A percentile compares a stretch with the other conserved stretches of the same genome.
These are phyloP conservation scores for Mesoligia furuncula DNA, from an alignment of 2,888 invertebrate species.

Conservation along the genomic window DNA sequence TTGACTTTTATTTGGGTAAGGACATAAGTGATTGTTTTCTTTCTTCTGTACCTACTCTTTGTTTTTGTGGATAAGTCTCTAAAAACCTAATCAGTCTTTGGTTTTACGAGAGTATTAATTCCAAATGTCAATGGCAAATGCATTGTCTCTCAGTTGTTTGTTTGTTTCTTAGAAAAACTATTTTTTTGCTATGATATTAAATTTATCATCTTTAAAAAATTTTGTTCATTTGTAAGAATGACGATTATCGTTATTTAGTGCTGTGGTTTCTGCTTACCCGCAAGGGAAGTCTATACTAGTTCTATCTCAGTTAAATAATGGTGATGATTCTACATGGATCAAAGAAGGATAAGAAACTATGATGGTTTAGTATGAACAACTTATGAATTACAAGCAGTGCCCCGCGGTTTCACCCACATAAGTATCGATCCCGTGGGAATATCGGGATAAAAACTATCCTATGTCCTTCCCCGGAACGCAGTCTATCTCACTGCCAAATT, in stretches of 20 bases:
- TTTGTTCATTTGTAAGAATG: background rate
- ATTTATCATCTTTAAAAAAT: too few species aligned
- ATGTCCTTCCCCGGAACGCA: too few species aligned
- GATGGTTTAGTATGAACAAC: background rate
- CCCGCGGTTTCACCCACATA: too few species aligned
- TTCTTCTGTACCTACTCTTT: slow-evolving; percentile 27
- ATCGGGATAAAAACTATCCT: too few species aligned
- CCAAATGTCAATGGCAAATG: background rate
- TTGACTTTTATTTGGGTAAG: slow-evolving; percentile 59
- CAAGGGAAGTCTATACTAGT: too few species aligned
- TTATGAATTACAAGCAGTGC: too few species aligned
- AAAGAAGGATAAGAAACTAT: background rate
- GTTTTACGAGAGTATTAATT: slow-evolving; percentile 22
- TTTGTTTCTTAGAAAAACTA: background rate
- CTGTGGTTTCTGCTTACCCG: too few species aligned
- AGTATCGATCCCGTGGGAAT: too few species aligned
- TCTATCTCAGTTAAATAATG: background rate
- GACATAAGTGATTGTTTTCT: slow-evolving; percentile 52
- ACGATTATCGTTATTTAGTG: too few species aligned
- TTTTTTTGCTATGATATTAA: accelerated
- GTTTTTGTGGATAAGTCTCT: slow-evolving; percentile 35
- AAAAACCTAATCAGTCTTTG: slow-evolving; percentile 14
- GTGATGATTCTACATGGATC: background rate
- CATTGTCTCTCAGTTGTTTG: background rate
- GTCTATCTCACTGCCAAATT: too few species aligned